A percentile compares a stretch with the other conserved stretches of the same genome.
Evolutionary conservation across 2,113 vertebrate species (phyloP).

Genomic region (Excalfactoria chinensis): DNA sequence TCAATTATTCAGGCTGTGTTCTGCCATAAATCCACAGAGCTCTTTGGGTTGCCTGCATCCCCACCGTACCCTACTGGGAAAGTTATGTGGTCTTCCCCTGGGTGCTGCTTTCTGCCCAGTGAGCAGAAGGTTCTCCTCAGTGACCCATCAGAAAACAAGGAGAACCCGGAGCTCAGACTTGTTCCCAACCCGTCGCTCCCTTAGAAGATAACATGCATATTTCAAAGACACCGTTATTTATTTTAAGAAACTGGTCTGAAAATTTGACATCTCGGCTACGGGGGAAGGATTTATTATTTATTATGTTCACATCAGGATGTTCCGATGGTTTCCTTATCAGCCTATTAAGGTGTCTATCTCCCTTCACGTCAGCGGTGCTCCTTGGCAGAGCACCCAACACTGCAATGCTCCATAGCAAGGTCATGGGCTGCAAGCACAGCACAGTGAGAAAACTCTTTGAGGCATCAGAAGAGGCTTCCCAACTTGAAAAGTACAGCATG

Average conservation of each 20-base stretch:
- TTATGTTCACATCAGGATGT: not conserved
- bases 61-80: too few relatives aligned
- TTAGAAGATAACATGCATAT: not conserved
- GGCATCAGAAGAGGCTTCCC: too few relatives aligned
- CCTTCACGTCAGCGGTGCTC: not conserved
- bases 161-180: not conserved
- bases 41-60: not conserved
- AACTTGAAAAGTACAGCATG: not conserved
- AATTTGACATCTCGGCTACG: not conserved
- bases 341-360: not conserved
- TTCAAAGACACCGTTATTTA: not conserved
- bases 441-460: not conserved
- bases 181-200: not conserved
- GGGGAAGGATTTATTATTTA: not conserved
- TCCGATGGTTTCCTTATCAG: not conserved
- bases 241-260: not conserved
- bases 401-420: not conserved
- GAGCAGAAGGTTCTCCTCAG: not conserved
- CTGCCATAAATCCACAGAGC: not conserved
- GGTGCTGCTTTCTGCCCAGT: not conserved
- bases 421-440: too few relatives aligned
- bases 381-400: not conserved
- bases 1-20: too few relatives aligned
- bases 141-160: not conserved
- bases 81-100: not conserved